phyloP scores from a whole-genome alignment of 2,797 vertebrate genomes.

The Myripristis jacobus region DNA sequence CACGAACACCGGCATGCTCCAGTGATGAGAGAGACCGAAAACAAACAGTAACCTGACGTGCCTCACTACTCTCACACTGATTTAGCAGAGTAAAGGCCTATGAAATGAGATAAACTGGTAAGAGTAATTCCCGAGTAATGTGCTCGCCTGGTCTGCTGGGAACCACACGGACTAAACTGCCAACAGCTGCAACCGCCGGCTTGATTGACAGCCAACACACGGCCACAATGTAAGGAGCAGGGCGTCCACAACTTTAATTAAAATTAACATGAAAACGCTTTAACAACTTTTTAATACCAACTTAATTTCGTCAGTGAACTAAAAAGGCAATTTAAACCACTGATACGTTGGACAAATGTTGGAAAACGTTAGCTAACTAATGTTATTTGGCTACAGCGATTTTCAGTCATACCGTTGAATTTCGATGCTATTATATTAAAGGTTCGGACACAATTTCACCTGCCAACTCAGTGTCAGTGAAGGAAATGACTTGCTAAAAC shows the following conservation, averaged over 20 bases:
- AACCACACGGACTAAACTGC: constrained; percentile 14
- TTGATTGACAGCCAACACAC: constrained; percentile 72
- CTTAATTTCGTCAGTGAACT: too few relatives aligned
- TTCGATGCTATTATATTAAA: too few relatives aligned
- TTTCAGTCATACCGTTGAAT: too few relatives aligned
- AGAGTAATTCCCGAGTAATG: neutral
- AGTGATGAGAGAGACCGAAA: neutral
- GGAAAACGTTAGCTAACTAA: too few relatives aligned
- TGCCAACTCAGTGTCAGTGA: neutral
- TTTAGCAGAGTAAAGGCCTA: neutral
- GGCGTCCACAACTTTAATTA: too few relatives aligned
- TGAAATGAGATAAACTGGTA: neutral
- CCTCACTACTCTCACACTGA: neutral
- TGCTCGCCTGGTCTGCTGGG: neutral
- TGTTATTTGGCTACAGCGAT: too few relatives aligned
- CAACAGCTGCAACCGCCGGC: constrained; percentile 67
- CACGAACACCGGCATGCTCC: constrained; percentile 78
- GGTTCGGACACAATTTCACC: too few relatives aligned
- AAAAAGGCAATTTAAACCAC: too few relatives aligned
- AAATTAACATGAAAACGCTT: too few relatives aligned
- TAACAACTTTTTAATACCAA: too few relatives aligned
- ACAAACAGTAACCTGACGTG: neutral
- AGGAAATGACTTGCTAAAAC: constrained; percentile 23
- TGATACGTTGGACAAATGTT: too few relatives aligned
- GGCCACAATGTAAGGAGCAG: too few relatives aligned